Evolutionary conservation across 1,140 invertebrate species (phyloP).

Genomic region (Heliconius melpomene): DNA sequence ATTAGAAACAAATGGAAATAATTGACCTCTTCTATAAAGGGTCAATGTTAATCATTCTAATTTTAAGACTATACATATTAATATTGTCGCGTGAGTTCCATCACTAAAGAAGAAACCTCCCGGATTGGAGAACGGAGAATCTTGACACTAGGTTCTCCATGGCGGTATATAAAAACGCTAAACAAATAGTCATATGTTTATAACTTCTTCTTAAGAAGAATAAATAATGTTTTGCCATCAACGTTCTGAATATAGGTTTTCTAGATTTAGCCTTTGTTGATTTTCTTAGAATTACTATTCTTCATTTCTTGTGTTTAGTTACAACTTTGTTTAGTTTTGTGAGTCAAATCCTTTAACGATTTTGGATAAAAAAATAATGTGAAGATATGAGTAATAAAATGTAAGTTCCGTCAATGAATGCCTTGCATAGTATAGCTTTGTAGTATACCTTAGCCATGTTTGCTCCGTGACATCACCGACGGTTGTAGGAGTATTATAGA

Average conservation of each 20-base stretch:
- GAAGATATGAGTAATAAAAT: constrained; percentile 38
- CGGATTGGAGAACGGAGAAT: too few species aligned
- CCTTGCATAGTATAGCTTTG: constrained; percentile 45
- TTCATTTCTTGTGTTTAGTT: background rate
- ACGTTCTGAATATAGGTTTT: background rate
- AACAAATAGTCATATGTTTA: background rate
- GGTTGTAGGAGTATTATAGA: constrained; percentile 57
- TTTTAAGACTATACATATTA: constrained; percentile 14
- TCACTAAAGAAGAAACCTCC: too few species aligned
- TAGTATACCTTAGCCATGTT: constrained; percentile 50
- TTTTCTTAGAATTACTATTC: background rate
- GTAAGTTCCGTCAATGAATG: constrained; percentile 56
- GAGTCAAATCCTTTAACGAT: background rate
- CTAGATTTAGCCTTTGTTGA: background rate
- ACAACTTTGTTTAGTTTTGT: background rate
- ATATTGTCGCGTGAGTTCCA: background rate
- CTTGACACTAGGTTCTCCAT: too few species aligned
- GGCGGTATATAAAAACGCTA: background rate
- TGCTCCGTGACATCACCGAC: constrained; percentile 70
- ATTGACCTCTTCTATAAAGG: constrained; percentile 33
- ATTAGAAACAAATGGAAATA: constrained; percentile 29
- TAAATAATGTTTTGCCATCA: background rate
- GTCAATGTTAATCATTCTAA: constrained; percentile 25
- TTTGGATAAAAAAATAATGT: constrained; percentile 25
- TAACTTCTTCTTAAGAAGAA: background rate